Percentiles rank a stretch among this genome's conserved stretches.
Evolutionary conservation across 1,140 invertebrate species (phyloP).

Genomic region (Pteromalus puparum): DNA sequence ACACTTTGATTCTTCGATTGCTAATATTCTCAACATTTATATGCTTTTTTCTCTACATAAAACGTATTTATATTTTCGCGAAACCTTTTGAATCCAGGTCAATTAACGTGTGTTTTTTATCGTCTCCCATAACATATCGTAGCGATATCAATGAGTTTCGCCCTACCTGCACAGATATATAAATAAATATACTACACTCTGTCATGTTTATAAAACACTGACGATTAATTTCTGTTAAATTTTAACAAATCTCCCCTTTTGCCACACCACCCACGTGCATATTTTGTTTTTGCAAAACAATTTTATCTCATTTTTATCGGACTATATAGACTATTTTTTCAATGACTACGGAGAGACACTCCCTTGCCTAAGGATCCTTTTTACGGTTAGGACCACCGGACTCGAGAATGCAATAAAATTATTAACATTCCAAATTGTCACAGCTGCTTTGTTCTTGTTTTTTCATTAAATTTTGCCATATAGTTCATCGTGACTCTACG

Average conservation of each 20-base stretch:
- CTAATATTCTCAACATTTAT: constrained; percentile 51
- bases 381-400: constrained; percentile 10
- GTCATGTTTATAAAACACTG: constrained; percentile 76
- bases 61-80: constrained; percentile 58
- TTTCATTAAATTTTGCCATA: constrained; percentile 22
- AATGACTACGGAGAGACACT: constrained; percentile 48
- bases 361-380: neutral
- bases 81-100: constrained; percentile 62
- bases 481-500: neutral
- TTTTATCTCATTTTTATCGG: constrained; percentile 52
- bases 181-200: constrained; percentile 72
- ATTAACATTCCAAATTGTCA: constrained; percentile 46
- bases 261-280: constrained; percentile 47
- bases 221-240: constrained; percentile 73
- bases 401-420: constrained; percentile 34
- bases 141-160: constrained; percentile 51
- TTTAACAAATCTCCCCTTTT: constrained; percentile 70
- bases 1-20: constrained; percentile 52
- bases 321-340: constrained; percentile 52
- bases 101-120: constrained; percentile 62
- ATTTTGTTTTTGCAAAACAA: constrained; percentile 66
- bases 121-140: constrained; percentile 45
- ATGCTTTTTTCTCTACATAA: constrained; percentile 58
- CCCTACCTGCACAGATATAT: constrained; percentile 69
- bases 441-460: constrained; percentile 22